A percentile compares a stretch with the other conserved stretches of the same genome.
These are phyloP conservation scores for Salminus brasiliensis DNA, from an alignment of 2,113 vertebrate species.

Conservation along the genomic window DNA sequence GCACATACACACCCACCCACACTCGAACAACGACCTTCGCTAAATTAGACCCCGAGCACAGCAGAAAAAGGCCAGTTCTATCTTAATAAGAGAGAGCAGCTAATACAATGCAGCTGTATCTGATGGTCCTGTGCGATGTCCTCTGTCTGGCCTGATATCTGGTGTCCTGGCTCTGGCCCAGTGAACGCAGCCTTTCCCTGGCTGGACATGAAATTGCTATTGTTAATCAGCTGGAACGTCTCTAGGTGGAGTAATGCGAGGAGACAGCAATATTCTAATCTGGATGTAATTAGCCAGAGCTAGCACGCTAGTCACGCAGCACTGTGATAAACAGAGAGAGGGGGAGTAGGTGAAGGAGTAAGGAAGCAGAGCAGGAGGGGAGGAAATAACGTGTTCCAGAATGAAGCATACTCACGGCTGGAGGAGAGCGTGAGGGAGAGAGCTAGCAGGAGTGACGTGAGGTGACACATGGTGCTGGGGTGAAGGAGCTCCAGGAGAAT, in stretches of 20 bases:
- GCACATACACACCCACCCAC: background rate
- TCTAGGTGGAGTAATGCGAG: constrained; percentile 28
- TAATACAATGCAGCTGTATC: constrained; percentile 21
- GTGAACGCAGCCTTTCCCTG: background rate
- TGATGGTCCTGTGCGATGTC: background rate
- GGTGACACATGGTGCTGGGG: constrained; percentile 71
- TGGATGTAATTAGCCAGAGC: constrained; percentile 30
- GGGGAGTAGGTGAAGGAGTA: constrained; percentile 48
- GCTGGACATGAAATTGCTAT: constrained; percentile 36
- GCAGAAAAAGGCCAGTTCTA: background rate
- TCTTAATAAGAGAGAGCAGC: constrained; percentile 2
- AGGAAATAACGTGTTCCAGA: background rate
- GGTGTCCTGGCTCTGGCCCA: constrained; percentile 7
- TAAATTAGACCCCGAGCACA: background rate
- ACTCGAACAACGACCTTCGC: background rate
- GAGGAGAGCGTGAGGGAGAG: constrained; percentile 60
- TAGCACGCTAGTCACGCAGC: background rate
- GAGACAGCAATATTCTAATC: constrained; percentile 15
- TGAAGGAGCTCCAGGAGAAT: constrained; percentile 63
- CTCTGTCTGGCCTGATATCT: background rate
- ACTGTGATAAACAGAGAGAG: background rate
- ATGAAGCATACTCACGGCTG: constrained; percentile 62
- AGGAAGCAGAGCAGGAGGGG: constrained; percentile 59
- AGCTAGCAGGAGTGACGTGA: constrained; percentile 63
- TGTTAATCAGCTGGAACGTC: constrained; percentile 33